phyloP scores from a whole-genome alignment of 1,140 invertebrate species.

The Asbolus verrucosus region DNA sequence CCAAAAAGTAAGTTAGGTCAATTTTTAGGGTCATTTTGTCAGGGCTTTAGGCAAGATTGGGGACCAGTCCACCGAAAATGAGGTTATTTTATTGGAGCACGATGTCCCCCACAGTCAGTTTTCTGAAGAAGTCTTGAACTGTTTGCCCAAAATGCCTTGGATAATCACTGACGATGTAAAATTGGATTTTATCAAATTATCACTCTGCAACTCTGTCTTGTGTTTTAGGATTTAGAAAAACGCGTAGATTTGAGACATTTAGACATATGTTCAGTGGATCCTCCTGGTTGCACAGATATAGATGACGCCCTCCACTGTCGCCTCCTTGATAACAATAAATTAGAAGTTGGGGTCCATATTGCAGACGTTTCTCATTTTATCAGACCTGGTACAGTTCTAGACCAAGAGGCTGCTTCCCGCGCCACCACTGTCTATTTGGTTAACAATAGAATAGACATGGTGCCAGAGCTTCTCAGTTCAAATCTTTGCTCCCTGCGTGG shows the following conservation, averaged over 20 bases:
- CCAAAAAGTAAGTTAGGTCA: neutral
- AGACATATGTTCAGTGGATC: constrained; percentile 96
- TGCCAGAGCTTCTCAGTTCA: constrained; percentile 87
- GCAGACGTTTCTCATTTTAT: constrained; percentile 97
- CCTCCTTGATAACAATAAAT: constrained; percentile 79
- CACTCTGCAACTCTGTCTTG: no score
- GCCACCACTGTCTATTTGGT: constrained; percentile 93
- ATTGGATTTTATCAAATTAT: no score
- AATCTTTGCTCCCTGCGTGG: constrained; percentile 93
- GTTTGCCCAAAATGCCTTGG: constrained; percentile 93
- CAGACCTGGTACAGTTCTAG: constrained; percentile 86
- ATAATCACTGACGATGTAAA: constrained; percentile 82
- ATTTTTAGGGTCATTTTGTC: constrained; percentile 86
- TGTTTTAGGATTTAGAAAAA: constrained; percentile 82
- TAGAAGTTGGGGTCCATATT: constrained; percentile 95
- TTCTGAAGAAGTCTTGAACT: constrained; percentile 92
- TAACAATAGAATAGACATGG: constrained; percentile 91
- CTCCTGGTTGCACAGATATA: constrained; percentile 98
- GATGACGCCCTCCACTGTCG: constrained; percentile 97
- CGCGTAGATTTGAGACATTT: constrained; percentile 87
- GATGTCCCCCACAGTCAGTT: constrained; percentile 97
- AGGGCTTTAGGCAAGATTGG: constrained; percentile 81
- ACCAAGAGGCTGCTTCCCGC: constrained; percentile 86
- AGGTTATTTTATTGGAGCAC: constrained; percentile 95
- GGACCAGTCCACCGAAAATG: constrained; percentile 93